Conservation (phyloP, 2,888 invertebrate species). For the Diaphora mendica region DNA sequence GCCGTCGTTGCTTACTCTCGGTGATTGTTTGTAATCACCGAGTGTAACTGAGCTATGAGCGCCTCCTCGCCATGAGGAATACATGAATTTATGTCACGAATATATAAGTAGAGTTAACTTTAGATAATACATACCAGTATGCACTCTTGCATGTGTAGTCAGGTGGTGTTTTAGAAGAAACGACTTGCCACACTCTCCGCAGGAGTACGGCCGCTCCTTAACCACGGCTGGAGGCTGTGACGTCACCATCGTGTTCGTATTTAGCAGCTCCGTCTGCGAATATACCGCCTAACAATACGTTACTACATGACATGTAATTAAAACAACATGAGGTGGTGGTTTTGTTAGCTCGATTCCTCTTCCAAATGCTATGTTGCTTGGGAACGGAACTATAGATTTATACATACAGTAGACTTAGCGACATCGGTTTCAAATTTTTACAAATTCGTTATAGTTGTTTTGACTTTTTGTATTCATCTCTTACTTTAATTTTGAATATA, state of each 20-base stretch:
- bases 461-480: too few relatives aligned
- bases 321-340: background rate
- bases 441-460: too few relatives aligned
- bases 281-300: conserved; percentile 74
- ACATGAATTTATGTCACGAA: background rate
- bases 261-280: conserved; percentile 78
- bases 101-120: background rate
- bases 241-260: conserved; percentile 69
- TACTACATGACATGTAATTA: conserved; percentile 37
- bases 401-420: too few relatives aligned
- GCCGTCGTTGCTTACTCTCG: too few relatives aligned
- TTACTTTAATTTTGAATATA: too few relatives aligned
- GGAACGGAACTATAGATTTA: too few relatives aligned
- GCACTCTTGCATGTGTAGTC: conserved; percentile 93
- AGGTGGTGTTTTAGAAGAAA: conserved; percentile 94
- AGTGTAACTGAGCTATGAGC: too few relatives aligned
- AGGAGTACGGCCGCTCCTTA: conserved; percentile 93
- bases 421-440: too few relatives aligned
- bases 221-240: conserved; percentile 67
- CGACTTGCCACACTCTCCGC: conserved; percentile 93
- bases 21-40: too few relatives aligned
- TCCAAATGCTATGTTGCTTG: background rate
- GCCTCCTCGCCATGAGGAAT: too few relatives aligned
- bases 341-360: background rate
- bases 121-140: conserved; percentile 86